phyloP scores from a whole-genome alignment of 1,140 invertebrate genomes.

The Papilio dardanus region DNA sequence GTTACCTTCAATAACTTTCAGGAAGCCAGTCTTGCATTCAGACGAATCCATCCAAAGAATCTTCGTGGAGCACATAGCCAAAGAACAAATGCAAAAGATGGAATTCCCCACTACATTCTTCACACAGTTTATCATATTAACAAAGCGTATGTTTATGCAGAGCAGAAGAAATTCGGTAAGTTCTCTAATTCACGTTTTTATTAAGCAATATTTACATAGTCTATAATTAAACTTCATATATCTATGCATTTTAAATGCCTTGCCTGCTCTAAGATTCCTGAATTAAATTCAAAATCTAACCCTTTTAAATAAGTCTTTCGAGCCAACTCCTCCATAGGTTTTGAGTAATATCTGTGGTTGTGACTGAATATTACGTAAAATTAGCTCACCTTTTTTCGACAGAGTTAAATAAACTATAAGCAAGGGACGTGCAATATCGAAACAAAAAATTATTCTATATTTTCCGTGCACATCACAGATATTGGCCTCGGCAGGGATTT shows the following conservation, averaged over 20 bases:
- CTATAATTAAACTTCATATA: neutral
- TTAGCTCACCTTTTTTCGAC: neutral
- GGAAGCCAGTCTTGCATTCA: conserved; percentile 72
- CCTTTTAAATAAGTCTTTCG: no score
- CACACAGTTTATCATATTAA: conserved; percentile 82
- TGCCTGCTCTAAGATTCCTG: no score
- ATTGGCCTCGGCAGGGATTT: conserved; percentile 8
- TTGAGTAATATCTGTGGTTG: neutral
- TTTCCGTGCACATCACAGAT: neutral
- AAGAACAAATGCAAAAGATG: conserved; percentile 71
- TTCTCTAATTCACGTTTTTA: neutral
- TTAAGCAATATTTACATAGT: neutral
- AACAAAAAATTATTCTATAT: conserved; percentile 12
- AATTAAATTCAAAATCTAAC: no score
- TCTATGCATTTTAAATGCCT: no score
- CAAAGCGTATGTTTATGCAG: conserved; percentile 82
- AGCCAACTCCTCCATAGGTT: neutral
- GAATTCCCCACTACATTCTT: conserved; percentile 82
- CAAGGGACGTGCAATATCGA: neutral
- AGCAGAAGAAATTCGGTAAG: conserved; percentile 78
- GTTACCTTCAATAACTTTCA: conserved; percentile 45
- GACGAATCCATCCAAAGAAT: conserved; percentile 74
- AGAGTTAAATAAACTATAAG: conserved; percentile 1
- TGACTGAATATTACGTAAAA: neutral
- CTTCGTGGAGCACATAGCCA: conserved; percentile 71